These are phyloP conservation scores for Pseudochirops corinnae DNA, from an alignment of 2,797 vertebrate genomes.

Conservation along the genomic window DNA sequence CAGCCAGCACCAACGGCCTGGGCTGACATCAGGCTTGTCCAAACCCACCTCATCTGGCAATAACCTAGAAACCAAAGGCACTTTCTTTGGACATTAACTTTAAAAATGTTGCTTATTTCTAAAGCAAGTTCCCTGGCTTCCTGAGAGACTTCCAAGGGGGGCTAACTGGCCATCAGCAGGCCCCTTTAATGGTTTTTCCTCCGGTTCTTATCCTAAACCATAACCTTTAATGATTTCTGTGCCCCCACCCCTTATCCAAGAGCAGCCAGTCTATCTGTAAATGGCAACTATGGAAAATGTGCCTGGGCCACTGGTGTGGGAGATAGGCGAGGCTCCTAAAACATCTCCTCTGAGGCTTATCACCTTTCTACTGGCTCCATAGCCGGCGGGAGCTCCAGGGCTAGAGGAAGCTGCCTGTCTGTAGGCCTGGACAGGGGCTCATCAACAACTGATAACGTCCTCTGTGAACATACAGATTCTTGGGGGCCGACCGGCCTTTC, in stretches of 20 bases:
- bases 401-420: conserved; percentile 90
- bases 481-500: conserved; percentile 81
- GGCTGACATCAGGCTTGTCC: conserved; percentile 27
- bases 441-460: conserved; percentile 92
- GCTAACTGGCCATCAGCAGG: conserved; percentile 82
- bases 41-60: conserved; percentile 69
- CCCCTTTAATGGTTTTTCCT: conserved; percentile 42
- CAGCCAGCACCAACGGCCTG: conserved; percentile 74
- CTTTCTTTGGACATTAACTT: conserved; percentile 45
- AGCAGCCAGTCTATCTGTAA: conserved; percentile 87
- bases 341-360: conserved; percentile 90
- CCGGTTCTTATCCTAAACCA: conserved; percentile 84
- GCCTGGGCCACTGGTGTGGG: conserved; percentile 88
- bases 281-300: conserved; percentile 89
- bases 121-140: conserved; percentile 66
- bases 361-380: conserved; percentile 90
- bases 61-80: conserved; percentile 50
- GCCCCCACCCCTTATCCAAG: conserved; percentile 82
- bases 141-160: conserved; percentile 78
- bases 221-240: conserved; percentile 68
- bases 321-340: conserved; percentile 91
- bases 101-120: conserved; percentile 28
- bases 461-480: conserved; percentile 85
- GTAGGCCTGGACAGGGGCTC: conserved; percentile 89
- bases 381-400: conserved; percentile 78